Conservation (phyloP, 2,888 invertebrate genomes). For the Drosophila emarginata region DNA sequence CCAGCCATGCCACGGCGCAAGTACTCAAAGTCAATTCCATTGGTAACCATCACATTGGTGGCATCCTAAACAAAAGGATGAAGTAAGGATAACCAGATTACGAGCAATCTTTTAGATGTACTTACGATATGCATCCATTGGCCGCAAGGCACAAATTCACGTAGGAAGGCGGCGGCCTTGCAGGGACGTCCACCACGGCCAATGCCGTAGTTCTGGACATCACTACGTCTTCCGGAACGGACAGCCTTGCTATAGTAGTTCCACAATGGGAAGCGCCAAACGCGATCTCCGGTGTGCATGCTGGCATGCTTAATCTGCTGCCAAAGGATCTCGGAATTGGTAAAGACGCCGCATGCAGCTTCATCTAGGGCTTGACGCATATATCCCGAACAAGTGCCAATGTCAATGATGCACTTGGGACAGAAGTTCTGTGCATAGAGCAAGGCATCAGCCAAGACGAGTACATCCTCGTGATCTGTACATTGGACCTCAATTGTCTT, state of each 20-base stretch:
- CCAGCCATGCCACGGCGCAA: slow-evolving; percentile 88
- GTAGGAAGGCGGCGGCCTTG: slow-evolving; percentile 90
- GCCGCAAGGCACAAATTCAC: slow-evolving; percentile 87
- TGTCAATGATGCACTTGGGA: slow-evolving; percentile 88
- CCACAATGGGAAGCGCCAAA: slow-evolving; percentile 94
- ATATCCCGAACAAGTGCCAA: slow-evolving; percentile 91
- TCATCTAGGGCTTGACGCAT: slow-evolving; percentile 86
- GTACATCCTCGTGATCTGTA: slow-evolving; percentile 90
- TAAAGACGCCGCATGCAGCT: slow-evolving; percentile 88
- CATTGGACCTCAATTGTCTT: slow-evolving; percentile 87
- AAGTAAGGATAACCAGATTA: no score
- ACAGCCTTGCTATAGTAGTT: slow-evolving; percentile 87
- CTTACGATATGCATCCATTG: slow-evolving; percentile 90
- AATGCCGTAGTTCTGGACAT: slow-evolving; percentile 83
- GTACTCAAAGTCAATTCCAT: slow-evolving; percentile 86
- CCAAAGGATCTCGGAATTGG: slow-evolving; percentile 88
- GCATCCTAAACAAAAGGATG: slow-evolving; percentile 79
- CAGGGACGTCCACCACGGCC: slow-evolving; percentile 85
- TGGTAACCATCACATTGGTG: slow-evolving; percentile 88
- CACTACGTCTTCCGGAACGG: slow-evolving; percentile 82
- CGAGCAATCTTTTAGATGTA: neutral
- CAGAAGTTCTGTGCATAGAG: slow-evolving; percentile 87
- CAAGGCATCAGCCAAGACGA: slow-evolving; percentile 90
- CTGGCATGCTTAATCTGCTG: slow-evolving; percentile 87
- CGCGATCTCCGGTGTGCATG: slow-evolving; percentile 88